Evolutionary conservation across 2,113 vertebrate species (phyloP), one percentile per base, ranked within the genome.

Genomic region (Prionailurus viverrinus): DNA sequence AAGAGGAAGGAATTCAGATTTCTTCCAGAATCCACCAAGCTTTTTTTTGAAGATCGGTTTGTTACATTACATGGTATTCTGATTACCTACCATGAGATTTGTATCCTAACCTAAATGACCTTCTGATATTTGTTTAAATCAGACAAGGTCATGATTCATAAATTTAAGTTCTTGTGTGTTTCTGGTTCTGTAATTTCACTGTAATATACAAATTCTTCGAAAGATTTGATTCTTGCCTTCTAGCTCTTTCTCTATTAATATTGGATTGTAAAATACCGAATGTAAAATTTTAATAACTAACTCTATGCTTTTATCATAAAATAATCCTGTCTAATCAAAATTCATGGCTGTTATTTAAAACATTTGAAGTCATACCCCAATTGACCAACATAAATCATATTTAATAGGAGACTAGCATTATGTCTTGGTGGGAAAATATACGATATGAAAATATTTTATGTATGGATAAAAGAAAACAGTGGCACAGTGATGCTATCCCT

Each of bases 241-340:
- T 39, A 65, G 18, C 31, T 48, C n/a, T 71, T 89, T 80, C 55
- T 45, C 1, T 81, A 81, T 83, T 55, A 86, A 55, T 53, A 63
- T 21, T 66, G 36, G 25, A 80, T 45, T 84, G 66, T 36, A 53
- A 95, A 89, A 89, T 68, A 16, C 11, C n/a, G 58, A 76, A 81
- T 82, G 69, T 48, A 89, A 94, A 92, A 61, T 51, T 86, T 94
- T 91, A 92, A 78, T 41, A 85, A 45, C 63, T 80, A 73, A 86
- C 4, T 74, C 73, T 84, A 23, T 53, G 16, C 10, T 79, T 94
- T 97, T 92, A 92, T 69, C 58, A 92, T 81, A 83, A 97, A 93
- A 51, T 58, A 88, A 88, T 29, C 15, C 8, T 73, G 31, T 23
- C 16, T 21, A 65, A 45, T 71, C 16, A 87, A 94, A 94, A 71